Conservation (phyloP, 2,113 vertebrate species). For the Cynopterus brachyotis region DNA sequence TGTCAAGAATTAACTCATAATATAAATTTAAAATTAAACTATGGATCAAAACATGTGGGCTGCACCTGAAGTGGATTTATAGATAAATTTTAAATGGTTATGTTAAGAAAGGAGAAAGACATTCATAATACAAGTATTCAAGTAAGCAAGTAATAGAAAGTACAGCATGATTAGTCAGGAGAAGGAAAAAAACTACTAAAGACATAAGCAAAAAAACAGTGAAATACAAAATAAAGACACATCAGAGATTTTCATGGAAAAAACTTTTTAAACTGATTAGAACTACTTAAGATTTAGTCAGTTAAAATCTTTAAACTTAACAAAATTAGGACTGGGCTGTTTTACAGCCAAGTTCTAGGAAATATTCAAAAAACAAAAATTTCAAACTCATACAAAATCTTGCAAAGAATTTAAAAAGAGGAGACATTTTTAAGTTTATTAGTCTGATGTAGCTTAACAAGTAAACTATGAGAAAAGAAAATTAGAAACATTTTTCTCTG, state of each 20-base stretch:
- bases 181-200: neutral
- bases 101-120: neutral
- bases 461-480: neutral
- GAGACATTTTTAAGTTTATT: neutral
- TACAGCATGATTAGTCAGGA: neutral
- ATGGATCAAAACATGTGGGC: neutral
- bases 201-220: neutral
- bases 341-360: neutral
- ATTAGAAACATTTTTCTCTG: neutral
- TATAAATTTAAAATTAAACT: constrained; percentile 36
- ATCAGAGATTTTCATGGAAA: neutral
- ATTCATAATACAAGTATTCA: neutral
- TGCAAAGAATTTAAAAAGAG: neutral
- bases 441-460: neutral
- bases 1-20: neutral
- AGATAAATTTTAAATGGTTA: constrained; percentile 5
- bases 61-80: constrained; percentile 10
- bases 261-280: neutral
- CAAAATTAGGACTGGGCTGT: neutral
- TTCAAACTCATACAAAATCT: neutral
- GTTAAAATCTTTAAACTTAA: constrained; percentile 34
- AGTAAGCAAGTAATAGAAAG: neutral
- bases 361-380: neutral
- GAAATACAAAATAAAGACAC: neutral
- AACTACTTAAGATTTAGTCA: neutral